Conservation (phyloP, 2,113 vertebrate species). For the Melanotaenia duboulayi region DNA sequence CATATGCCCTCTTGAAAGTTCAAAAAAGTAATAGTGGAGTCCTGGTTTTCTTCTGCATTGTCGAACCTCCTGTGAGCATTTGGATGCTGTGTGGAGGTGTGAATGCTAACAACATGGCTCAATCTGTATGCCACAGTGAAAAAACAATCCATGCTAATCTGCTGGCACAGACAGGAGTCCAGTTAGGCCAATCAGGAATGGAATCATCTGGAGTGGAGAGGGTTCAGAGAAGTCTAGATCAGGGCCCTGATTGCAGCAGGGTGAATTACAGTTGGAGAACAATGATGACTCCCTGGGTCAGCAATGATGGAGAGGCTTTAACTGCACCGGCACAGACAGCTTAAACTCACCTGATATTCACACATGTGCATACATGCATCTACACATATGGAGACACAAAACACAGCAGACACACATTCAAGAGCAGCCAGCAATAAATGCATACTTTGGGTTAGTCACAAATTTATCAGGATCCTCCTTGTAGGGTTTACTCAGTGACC, state of each 20-base stretch:
- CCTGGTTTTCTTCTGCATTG: slow-evolving; percentile 30
- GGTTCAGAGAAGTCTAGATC: slow-evolving; percentile 75
- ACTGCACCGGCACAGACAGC: slow-evolving; percentile 47
- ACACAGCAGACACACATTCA: no score
- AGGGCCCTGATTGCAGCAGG: slow-evolving; percentile 80
- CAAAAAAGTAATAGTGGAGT: slow-evolving; percentile 18
- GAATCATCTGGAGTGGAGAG: slow-evolving; percentile 83
- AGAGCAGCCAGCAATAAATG: slow-evolving; percentile 3
- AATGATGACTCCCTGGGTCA: slow-evolving; percentile 81
- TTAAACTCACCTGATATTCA: slow-evolving; percentile 67
- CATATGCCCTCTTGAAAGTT: slow-evolving; percentile 25
- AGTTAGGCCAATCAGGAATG: slow-evolving; percentile 85
- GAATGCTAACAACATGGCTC: slow-evolving; percentile 77
- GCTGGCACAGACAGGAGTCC: slow-evolving; percentile 81
- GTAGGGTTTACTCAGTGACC: slow-evolving; percentile 61
- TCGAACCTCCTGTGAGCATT: slow-evolving; percentile 16
- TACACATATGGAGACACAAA: not conserved
- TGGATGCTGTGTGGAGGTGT: slow-evolving; percentile 44
- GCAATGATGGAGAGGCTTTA: slow-evolving; percentile 70
- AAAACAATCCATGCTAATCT: slow-evolving; percentile 85
- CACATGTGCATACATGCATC: slow-evolving; percentile 52
- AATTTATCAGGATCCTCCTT: slow-evolving; percentile 29
- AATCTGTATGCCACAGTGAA: slow-evolving; percentile 78
- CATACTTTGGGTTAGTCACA: slow-evolving; percentile 23
- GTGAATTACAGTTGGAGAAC: slow-evolving; percentile 82